Evolutionary conservation across 2,797 vertebrate genomes (phyloP).

Genomic region (Lates japonicus): DNA sequence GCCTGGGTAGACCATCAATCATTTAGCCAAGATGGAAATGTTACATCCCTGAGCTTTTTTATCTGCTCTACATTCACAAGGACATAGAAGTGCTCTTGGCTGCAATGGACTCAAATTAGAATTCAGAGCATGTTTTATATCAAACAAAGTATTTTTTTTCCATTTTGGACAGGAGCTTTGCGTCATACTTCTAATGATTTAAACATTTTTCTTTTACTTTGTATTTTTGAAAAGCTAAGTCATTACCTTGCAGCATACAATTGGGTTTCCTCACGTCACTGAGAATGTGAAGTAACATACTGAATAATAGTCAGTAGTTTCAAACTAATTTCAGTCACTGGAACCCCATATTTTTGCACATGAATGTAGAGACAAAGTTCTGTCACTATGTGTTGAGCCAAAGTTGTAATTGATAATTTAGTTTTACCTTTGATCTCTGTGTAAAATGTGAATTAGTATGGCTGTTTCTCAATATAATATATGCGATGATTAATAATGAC

Average conservation of each 20-base stretch:
- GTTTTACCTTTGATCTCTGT: neutral
- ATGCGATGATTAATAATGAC: neutral
- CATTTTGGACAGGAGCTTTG: conserved; percentile 19
- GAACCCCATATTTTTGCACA: neutral
- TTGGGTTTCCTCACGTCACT: conserved; percentile 1
- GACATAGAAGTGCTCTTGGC: conserved; percentile 63
- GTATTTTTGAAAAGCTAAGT: neutral
- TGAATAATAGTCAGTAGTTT: neutral
- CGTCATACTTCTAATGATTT: conserved; percentile 1
- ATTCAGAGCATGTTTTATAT: conserved; percentile 60
- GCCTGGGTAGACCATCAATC: conserved; percentile 86
- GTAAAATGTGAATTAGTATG: conserved; percentile 4
- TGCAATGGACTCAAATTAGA: conserved; percentile 58
- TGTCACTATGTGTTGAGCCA: neutral
- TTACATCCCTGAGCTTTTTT: conserved; percentile 70
- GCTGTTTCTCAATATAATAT: neutral
- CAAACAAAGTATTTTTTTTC: conserved; percentile 37
- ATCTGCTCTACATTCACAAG: conserved; percentile 69
- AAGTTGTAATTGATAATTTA: neutral
- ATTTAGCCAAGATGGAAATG: conserved; percentile 72
- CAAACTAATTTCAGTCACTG: neutral
- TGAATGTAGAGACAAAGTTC: neutral
- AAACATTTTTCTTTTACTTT: conserved; percentile 13
- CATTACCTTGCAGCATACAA: conserved; percentile 9
- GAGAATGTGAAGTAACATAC: conserved; percentile 2